phyloP scores from a whole-genome alignment of 1,140 invertebrate species.

The Cydia amplana region DNA sequence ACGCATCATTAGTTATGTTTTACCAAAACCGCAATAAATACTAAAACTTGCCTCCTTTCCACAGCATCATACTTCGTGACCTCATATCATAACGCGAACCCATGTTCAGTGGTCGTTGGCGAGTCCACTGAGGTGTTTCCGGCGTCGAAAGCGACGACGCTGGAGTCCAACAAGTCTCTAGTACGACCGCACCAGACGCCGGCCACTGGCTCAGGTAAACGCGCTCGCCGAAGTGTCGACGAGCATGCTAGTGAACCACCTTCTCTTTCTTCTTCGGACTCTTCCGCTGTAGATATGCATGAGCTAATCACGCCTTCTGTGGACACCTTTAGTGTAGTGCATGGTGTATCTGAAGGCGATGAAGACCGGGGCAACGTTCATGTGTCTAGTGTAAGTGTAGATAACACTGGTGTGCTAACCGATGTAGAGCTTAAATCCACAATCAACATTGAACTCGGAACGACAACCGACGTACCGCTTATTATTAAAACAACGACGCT shows the following conservation, averaged over 20 bases:
- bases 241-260: conserved; percentile 80
- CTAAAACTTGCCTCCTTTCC: conserved; percentile 51
- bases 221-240: conserved; percentile 83
- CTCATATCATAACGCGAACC: conserved; percentile 88
- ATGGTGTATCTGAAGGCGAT: conserved; percentile 62
- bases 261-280: conserved; percentile 69
- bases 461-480: background rate
- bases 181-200: conserved; percentile 79
- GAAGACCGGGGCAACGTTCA: conserved; percentile 54
- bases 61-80: conserved; percentile 89
- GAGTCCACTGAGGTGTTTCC: conserved; percentile 84
- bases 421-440: conserved; percentile 34
- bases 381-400: conserved; percentile 53
- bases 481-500: background rate
- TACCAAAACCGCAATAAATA: conserved; percentile 12
- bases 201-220: conserved; percentile 82
- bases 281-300: conserved; percentile 75
- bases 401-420: conserved; percentile 51
- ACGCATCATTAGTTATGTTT: background rate
- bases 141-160: conserved; percentile 82
- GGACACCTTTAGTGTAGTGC: conserved; percentile 72
- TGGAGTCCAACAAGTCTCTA: conserved; percentile 82
- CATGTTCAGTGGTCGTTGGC: conserved; percentile 90
- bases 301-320: conserved; percentile 68
- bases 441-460: conserved; percentile 10